Evolutionary conservation across 1,140 invertebrate species (phyloP), one percentile per base, ranked within the genome.

Genomic region (Brachionus sp.): DNA sequence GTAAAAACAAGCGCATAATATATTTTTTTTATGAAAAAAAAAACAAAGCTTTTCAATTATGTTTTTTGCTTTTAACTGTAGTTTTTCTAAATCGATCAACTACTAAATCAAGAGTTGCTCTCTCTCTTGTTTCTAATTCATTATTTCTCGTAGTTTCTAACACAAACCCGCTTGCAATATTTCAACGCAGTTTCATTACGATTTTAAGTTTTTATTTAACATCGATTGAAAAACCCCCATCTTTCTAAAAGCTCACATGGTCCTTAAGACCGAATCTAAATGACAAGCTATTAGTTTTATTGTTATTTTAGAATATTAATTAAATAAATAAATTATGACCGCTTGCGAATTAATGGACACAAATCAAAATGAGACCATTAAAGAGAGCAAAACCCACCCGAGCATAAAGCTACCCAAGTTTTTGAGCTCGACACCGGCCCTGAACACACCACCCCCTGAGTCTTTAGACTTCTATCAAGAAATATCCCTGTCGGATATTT

Each of bases 261-360:
- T 57, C 50, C 50, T 57, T 23, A 25, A 19, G 50, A 57, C 50
- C 16, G 39, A 42, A 42, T 42, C 12, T n/a, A 57, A 57, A 3
- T 13, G 6, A 57, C 16, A n/a, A 57, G 23, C 12, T 57, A 64
- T 7, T 23, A 29, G n/a, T 70, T 70, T 39, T 16, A 39, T 39
- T 16, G 13, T 16, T 23, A 7, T 16, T 70, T 37, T 39, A 70
- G 35, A 37, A 70, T 16, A 19, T 39, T 37, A 70, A 19, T 37
- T 39, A 19, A 37, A 39, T 39, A 70, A 70, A 12, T 46, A 46
- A n/a, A 39, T 64, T 9, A 70, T 70, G 66, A 70, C 66, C 66
- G 13, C 66, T 70, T 39, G 3, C 16, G 66, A 70, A 70, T 70
- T 70, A 5, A 70, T 70, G 66, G 66, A 70, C 33, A 70, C 29